Evolutionary conservation across 2,113 vertebrate genomes (phyloP).

Genomic region (Arizona elegans): DNA sequence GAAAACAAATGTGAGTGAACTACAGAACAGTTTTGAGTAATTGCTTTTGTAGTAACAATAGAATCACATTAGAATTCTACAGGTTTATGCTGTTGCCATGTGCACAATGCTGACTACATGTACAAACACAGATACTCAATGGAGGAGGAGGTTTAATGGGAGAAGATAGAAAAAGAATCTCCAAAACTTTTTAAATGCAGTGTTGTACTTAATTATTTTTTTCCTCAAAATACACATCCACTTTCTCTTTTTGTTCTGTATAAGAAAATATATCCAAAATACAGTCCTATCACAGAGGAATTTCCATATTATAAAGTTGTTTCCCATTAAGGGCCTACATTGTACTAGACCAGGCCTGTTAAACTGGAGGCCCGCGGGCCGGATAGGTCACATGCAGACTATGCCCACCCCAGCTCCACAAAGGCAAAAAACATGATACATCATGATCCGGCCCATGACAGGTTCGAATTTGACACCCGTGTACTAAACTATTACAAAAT

Average conservation of each 20-base stretch:
- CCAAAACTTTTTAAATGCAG: not conserved
- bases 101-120: not conserved
- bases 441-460: too few species aligned
- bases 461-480: not conserved
- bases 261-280: not conserved
- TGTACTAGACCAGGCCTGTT: not conserved
- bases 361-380: too few species aligned
- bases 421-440: too few species aligned
- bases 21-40: not conserved
- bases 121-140: not conserved
- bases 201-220: not conserved
- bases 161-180: not conserved
- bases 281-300: not conserved
- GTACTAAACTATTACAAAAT: not conserved
- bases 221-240: not conserved
- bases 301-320: not conserved
- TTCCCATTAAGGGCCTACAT: not conserved
- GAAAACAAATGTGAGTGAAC: not conserved
- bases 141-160: not conserved
- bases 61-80: not conserved
- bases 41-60: not conserved
- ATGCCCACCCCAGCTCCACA: too few species aligned
- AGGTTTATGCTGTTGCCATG: not conserved
- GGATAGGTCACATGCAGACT: too few species aligned
- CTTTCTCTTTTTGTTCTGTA: not conserved